These are phyloP conservation scores for Bombyx mandarina DNA, from an alignment of 1,140 invertebrate genomes.

Conservation along the genomic window DNA sequence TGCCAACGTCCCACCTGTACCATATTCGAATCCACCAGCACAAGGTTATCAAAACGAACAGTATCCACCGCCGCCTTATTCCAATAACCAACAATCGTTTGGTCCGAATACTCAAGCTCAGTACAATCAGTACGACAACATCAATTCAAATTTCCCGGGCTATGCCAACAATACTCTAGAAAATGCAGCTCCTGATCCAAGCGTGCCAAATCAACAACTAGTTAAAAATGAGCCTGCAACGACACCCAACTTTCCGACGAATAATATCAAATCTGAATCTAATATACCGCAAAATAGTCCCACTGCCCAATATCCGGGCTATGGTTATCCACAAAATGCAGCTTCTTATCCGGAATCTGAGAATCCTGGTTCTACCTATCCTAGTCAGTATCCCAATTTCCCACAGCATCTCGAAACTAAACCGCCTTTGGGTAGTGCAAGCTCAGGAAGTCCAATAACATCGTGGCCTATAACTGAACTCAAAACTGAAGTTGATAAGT, in stretches of 20 bases:
- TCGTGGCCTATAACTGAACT: slow-evolving; percentile 57
- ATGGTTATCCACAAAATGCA: slow-evolving; percentile 35
- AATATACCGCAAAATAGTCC: slow-evolving; percentile 19
- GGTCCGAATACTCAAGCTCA: slow-evolving; percentile 26
- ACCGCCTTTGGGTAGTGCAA: slow-evolving; percentile 42
- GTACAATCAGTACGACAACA: slow-evolving; percentile 53
- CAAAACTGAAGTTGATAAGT: slow-evolving; percentile 58
- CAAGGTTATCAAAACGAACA: slow-evolving; percentile 32
- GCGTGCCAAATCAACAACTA: slow-evolving; percentile 13
- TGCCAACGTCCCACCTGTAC: slow-evolving; percentile 29
- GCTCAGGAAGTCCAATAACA: slow-evolving; percentile 49
- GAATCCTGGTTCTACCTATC: slow-evolving; percentile 25
- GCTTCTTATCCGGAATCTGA: slow-evolving; percentile 28
- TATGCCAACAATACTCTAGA: slow-evolving; percentile 37
- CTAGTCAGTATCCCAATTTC: slow-evolving; percentile 38
- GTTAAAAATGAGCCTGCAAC: slow-evolving; percentile 23
- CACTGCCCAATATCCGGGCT: slow-evolving; percentile 28
- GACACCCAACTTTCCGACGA: slow-evolving; percentile 23
- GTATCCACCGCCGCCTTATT: slow-evolving; percentile 30
- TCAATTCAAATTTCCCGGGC: slow-evolving; percentile 42
- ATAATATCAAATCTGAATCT: slow-evolving; percentile 34
- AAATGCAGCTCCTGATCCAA: slow-evolving; percentile 18
- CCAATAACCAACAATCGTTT: slow-evolving; percentile 27
- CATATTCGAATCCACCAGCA: slow-evolving; percentile 27
- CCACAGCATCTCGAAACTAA: slow-evolving; percentile 47